phyloP scores from a whole-genome alignment of 2,113 vertebrate genomes.

The Alethe diademata region DNA sequence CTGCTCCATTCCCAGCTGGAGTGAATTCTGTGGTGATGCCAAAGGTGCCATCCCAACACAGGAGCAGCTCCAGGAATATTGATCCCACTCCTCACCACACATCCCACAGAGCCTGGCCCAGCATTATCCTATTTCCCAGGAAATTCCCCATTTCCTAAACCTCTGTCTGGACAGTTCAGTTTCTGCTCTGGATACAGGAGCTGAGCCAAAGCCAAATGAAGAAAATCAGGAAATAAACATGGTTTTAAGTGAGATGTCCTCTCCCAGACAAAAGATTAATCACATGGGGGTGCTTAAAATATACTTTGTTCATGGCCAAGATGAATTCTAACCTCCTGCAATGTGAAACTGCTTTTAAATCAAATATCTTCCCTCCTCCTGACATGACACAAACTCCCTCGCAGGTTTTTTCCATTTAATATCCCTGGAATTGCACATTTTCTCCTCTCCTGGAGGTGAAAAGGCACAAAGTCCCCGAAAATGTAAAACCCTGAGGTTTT shows the following conservation, averaged over 20 bases:
- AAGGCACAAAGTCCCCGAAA: not conserved
- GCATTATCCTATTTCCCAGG: not conserved
- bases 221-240: rapidly evolving
- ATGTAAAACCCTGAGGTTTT: not conserved
- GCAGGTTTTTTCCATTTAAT: not conserved
- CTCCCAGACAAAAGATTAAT: not conserved
- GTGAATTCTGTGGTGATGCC: not conserved
- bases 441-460: not conserved
- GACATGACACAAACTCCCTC: not conserved
- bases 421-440: not conserved
- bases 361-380: not conserved
- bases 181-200: not conserved
- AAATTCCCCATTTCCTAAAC: not conserved
- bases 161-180: not conserved
- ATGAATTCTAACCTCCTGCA: not conserved
- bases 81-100: rapidly evolving
- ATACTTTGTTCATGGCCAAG: not conserved
- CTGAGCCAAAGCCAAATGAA: not conserved
- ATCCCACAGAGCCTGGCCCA: not conserved
- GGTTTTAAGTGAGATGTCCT: not conserved
- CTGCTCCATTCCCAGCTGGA: not conserved
- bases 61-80: not conserved
- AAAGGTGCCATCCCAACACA: not conserved
- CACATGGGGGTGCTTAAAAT: rapidly evolving
- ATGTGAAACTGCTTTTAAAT: not conserved